Conservation (phyloP, 1,140 invertebrate species). For the Lysiphlebus fabarum region DNA sequence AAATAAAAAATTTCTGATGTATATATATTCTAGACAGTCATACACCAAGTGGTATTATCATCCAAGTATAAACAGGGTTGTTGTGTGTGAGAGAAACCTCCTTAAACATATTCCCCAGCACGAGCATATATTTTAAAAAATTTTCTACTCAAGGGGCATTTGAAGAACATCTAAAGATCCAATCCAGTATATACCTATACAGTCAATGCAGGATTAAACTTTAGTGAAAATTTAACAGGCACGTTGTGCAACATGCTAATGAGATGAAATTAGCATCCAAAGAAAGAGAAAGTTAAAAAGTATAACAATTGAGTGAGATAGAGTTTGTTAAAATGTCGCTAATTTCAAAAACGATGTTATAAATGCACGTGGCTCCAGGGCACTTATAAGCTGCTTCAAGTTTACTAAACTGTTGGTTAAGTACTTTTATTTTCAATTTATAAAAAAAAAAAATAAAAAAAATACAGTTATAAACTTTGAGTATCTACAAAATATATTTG, state of each 20-base stretch:
- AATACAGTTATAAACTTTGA: conserved; percentile 4
- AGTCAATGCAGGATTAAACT: conserved; percentile 16
- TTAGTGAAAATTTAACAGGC: conserved; percentile 20
- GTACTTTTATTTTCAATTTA: conserved; percentile 19
- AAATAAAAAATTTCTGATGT: conserved; percentile 18
- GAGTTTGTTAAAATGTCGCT: not conserved
- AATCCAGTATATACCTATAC: not conserved
- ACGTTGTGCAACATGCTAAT: conserved; percentile 27
- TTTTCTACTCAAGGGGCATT: not conserved
- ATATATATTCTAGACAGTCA: conserved; percentile 17
- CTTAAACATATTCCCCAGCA: conserved; percentile 30
- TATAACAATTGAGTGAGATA: not conserved
- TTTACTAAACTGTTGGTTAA: conserved; percentile 13
- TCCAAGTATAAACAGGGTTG: not conserved
- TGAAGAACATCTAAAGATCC: conserved; percentile 6
- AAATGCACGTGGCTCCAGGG: conserved; percentile 11
- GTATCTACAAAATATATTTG: too few species aligned
- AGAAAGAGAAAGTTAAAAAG: not conserved
- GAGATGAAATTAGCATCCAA: conserved; percentile 24
- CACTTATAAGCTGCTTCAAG: conserved; percentile 1
- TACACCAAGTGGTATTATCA: not conserved
- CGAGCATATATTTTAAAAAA: conserved; percentile 5
- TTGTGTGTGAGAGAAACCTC: conserved; percentile 5
- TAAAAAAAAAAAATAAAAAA: conserved; percentile 8
- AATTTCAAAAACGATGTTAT: conserved; percentile 18